These are phyloP conservation scores for Vombatus ursinus DNA, from an alignment of 2,113 vertebrate species.

Conservation along the genomic window DNA sequence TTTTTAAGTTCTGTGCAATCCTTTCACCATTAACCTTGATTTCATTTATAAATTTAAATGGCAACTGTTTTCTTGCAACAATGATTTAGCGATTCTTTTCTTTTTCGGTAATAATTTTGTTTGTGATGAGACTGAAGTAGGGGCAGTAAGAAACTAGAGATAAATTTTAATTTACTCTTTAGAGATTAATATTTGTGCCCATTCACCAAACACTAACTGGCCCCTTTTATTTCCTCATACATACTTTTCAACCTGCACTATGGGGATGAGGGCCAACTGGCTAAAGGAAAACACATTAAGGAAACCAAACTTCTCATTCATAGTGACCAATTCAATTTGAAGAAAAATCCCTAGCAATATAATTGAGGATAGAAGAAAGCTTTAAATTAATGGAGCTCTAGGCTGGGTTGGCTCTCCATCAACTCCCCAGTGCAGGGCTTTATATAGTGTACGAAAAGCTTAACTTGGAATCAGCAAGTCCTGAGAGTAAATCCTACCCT, in stretches of 20 bases:
- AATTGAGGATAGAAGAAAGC: conserved; percentile 35
- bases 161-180: conserved; percentile 41
- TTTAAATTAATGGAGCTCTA: conserved; percentile 28
- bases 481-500: not conserved
- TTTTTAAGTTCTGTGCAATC: conserved; percentile 78
- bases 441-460: not conserved
- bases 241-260: conserved; percentile 39
- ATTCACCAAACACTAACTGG: conserved; percentile 21
- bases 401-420: not conserved
- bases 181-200: conserved; percentile 28
- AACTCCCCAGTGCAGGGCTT: not conserved
- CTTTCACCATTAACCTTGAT: conserved; percentile 75
- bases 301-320: conserved; percentile 37
- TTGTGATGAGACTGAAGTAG: conserved; percentile 29
- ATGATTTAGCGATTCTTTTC: conserved; percentile 72
- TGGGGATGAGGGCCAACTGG: conserved; percentile 7
- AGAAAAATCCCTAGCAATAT: conserved; percentile 50
- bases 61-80: conserved; percentile 67
- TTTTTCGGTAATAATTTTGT: conserved; percentile 16
- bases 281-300: conserved; percentile 49
- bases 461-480: not conserved
- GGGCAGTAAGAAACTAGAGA: conserved; percentile 9
- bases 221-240: conserved; percentile 35
- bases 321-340: conserved; percentile 26
- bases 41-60: conserved; percentile 73